A percentile compares a stretch with the other conserved stretches of the same genome.
These are phyloP conservation scores for Linhomoeus sp. DNA, from an alignment of 2,888 invertebrate species.

Conservation along the genomic window DNA sequence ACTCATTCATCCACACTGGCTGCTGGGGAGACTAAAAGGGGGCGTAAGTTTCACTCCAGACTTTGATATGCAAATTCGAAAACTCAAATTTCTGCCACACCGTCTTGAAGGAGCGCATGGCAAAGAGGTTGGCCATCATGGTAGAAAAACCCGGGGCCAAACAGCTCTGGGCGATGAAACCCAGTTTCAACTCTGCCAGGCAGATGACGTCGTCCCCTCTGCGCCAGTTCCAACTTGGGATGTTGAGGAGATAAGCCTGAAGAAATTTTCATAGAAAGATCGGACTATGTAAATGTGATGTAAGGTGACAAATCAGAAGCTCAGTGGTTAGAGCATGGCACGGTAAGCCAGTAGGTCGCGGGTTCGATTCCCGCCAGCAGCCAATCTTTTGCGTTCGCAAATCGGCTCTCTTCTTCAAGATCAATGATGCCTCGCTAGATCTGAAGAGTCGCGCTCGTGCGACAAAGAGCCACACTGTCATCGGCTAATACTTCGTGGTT, in stretches of 20 bases:
- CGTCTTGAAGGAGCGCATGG: constrained; percentile 56
- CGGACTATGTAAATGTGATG: too few relatives aligned
- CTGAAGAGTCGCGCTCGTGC: too few relatives aligned
- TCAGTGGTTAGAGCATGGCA: too few relatives aligned
- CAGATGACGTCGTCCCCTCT: constrained; percentile 99
- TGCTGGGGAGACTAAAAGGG: not conserved
- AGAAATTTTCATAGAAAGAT: too few relatives aligned
- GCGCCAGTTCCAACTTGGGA: constrained; percentile 99
- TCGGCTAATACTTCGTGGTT: too few relatives aligned
- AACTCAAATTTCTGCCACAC: constrained; percentile 15
- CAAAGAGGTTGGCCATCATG: constrained; percentile 99
- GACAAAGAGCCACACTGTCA: too few relatives aligned
- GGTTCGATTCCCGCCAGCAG: too few relatives aligned
- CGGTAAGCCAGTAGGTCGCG: too few relatives aligned
- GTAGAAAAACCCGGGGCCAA: constrained; percentile 98
- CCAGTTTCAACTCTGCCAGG: constrained; percentile 89
- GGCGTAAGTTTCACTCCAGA: constrained; percentile 35
- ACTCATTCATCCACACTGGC: constrained; percentile 99
- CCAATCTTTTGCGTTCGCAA: too few relatives aligned
- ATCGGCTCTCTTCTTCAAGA: too few relatives aligned
- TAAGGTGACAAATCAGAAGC: too few relatives aligned
- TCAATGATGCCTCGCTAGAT: too few relatives aligned
- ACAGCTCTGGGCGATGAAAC: constrained; percentile 98
- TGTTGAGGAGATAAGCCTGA: constrained; percentile 95
- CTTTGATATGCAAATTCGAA: not conserved